A percentile compares a stretch with the other conserved stretches of the same genome.
Conservation (phyloP, 2,113 vertebrate species). For the Cinclus cinclus region DNA sequence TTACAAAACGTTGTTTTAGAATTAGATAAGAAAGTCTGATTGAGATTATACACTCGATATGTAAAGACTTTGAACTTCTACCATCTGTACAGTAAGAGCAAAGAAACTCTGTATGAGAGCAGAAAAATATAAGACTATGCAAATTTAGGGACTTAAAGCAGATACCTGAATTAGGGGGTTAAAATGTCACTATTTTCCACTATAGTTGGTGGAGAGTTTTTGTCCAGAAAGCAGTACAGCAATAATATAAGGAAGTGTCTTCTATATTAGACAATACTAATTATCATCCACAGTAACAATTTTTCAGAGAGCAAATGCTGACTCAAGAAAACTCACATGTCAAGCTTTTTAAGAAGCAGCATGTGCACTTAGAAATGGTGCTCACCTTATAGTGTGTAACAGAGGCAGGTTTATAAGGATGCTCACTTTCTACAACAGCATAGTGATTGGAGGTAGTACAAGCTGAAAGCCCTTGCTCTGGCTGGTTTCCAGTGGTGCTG, state of each 20-base stretch:
- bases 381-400: constrained; percentile 94
- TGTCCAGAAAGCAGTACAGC: background rate
- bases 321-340: background rate
- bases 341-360: background rate
- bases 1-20: background rate
- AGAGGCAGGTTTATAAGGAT: constrained; percentile 93
- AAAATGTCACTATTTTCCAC: background rate
- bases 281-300: accelerated
- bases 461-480: constrained; percentile 93
- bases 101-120: background rate
- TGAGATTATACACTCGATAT: background rate
- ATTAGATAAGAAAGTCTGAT: background rate
- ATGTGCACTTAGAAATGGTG: accelerated
- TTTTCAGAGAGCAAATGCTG: background rate
- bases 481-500: constrained; percentile 95
- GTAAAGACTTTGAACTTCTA: background rate
- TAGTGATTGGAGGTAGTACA: constrained; percentile 97
- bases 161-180: background rate
- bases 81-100: background rate
- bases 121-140: background rate
- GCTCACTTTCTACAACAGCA: constrained; percentile 94
- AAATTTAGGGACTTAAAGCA: background rate
- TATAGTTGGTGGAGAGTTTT: background rate
- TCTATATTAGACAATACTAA: background rate
- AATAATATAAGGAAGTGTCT: background rate